Conservation (phyloP, 1,140 invertebrate species). For the Drosophila yakuba region DNA sequence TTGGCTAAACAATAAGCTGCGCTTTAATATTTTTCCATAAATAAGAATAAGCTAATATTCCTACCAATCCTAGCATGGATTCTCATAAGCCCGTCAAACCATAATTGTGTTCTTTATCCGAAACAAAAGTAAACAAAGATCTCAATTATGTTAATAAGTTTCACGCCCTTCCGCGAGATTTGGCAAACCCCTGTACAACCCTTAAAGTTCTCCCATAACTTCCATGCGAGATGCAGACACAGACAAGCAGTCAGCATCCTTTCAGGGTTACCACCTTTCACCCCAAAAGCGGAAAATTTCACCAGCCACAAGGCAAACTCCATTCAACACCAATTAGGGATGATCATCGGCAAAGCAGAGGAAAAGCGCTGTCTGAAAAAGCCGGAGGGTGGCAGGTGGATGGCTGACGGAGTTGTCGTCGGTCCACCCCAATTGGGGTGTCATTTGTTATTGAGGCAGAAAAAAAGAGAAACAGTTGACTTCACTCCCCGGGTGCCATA, state of each 20-base stretch:
- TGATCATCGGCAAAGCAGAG: slow-evolving; percentile 62
- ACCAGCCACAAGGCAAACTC: slow-evolving; percentile 65
- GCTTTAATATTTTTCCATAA: not conserved
- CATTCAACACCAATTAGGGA: slow-evolving; percentile 84
- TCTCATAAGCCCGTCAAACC: not conserved
- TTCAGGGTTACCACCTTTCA: slow-evolving; percentile 70
- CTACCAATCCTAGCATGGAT: not conserved
- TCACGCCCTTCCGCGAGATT: slow-evolving; percentile 68
- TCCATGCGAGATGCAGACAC: not conserved
- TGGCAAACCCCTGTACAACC: slow-evolving; percentile 15
- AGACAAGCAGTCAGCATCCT: slow-evolving; percentile 47
- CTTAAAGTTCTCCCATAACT: slow-evolving; percentile 4
- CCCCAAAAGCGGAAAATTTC: slow-evolving; percentile 55
- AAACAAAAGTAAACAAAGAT: slow-evolving; percentile 62
- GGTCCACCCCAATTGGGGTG: slow-evolving; percentile 63
- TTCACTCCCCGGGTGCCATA: slow-evolving; percentile 71
- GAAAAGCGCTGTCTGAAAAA: not conserved
- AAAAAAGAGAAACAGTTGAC: slow-evolving; percentile 71
- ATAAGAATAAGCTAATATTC: not conserved
- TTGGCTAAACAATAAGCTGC: not conserved
- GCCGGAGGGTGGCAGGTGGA: slow-evolving; percentile 30
- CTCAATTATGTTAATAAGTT: slow-evolving; percentile 82
- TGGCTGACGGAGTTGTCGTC: slow-evolving; percentile 56
- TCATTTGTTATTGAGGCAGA: slow-evolving; percentile 75
- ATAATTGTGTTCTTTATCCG: slow-evolving; percentile 8